Percentiles rank a stretch among this genome's conserved stretches.
Evolutionary conservation across 2,888 invertebrate genomes (phyloP).

Genomic region (Homarus gammarus): DNA sequence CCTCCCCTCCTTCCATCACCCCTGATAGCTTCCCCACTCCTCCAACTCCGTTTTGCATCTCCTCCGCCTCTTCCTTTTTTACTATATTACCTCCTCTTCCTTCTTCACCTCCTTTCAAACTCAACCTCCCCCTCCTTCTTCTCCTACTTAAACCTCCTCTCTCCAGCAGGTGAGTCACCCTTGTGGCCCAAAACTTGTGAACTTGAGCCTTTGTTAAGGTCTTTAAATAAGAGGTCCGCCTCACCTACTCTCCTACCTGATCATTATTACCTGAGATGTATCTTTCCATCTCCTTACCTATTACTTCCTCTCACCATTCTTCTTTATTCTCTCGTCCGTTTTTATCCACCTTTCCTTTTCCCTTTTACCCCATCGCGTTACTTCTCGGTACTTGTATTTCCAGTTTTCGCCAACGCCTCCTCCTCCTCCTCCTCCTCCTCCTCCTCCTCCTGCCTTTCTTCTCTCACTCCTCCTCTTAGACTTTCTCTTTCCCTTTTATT

Average conservation of each 20-base stretch:
- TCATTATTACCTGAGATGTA: neutral
- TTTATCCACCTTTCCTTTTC: too few relatives aligned
- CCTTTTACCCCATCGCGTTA: too few relatives aligned
- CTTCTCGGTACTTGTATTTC: too few relatives aligned
- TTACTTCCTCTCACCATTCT: too few relatives aligned
- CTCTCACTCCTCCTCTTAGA: conserved; percentile 17
- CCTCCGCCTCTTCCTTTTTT: too few relatives aligned
- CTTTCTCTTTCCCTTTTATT: conserved; percentile 20
- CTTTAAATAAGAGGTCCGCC: too few relatives aligned
- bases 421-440: conserved; percentile 21
- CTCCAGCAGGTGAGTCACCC: too few relatives aligned
- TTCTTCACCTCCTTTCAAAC: neutral
- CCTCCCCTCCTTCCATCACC: neutral
- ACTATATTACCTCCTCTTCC: neutral
- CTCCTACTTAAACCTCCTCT: neutral
- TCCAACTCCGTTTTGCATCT: too few relatives aligned
- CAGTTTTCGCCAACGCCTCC: too few relatives aligned
- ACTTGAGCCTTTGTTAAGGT: too few relatives aligned
- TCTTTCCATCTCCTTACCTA: neutral
- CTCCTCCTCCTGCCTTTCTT: conserved; percentile 1
- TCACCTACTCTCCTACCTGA: neutral
- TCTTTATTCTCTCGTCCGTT: too few relatives aligned
- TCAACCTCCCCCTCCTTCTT: neutral
- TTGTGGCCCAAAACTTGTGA: too few relatives aligned
- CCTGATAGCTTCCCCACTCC: neutral